Evolutionary conservation across 2,888 invertebrate genomes (phyloP).

Genomic region (Andrena fulva): DNA sequence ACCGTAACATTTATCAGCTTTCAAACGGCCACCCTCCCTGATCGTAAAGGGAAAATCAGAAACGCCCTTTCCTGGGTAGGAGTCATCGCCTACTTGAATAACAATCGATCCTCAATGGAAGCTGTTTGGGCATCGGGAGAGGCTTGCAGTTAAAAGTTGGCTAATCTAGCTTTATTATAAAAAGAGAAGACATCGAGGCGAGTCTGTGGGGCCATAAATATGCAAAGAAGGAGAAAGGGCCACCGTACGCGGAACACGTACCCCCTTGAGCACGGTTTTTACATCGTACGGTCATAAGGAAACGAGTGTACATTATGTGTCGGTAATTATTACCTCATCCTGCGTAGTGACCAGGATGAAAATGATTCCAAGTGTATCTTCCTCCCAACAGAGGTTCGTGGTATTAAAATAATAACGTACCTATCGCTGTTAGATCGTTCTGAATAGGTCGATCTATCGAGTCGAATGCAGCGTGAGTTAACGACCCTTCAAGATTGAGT

Average conservation of each 20-base stretch:
- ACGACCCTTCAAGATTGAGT: too few species aligned
- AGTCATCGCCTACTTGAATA: too few species aligned
- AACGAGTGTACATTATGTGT: neutral
- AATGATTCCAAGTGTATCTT: neutral
- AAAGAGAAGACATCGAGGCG: neutral
- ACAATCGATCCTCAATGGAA: neutral
- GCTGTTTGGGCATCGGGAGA: neutral
- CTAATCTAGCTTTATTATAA: neutral
- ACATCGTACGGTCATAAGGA: slow-evolving; percentile 22
- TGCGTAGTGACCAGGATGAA: neutral
- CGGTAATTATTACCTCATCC: slow-evolving; percentile 38
- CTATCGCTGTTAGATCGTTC: too few species aligned
- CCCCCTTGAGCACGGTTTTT: neutral
- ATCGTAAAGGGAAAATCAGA: neutral
- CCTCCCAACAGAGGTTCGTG: neutral
- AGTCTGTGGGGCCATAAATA: neutral
- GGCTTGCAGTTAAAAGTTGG: too few species aligned
- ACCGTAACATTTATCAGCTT: slow-evolving; percentile 10
- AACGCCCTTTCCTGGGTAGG: neutral
- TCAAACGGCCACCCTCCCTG: too few species aligned
- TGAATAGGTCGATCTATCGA: too few species aligned
- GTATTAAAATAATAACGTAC: neutral
- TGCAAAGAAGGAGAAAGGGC: neutral
- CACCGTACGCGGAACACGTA: neutral
- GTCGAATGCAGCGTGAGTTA: too few species aligned